Conservation (phyloP, 1,140 invertebrate genomes). For the Plodia interpunctella region DNA sequence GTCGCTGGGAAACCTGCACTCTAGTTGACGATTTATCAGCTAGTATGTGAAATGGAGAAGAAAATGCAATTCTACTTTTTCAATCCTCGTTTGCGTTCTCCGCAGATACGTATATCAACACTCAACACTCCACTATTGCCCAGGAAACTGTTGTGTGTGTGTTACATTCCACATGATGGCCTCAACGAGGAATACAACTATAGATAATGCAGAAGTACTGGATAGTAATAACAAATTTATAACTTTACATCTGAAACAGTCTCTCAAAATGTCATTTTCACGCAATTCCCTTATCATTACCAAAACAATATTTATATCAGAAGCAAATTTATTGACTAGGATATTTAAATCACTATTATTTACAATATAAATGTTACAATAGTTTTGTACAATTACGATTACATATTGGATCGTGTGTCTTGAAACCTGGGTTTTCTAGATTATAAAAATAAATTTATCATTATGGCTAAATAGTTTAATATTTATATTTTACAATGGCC, state of each 20-base stretch:
- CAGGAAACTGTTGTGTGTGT: too few species aligned
- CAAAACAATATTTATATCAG: not conserved
- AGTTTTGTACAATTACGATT: conserved; percentile 37
- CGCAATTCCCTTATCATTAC: not conserved
- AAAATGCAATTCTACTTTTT: too few species aligned
- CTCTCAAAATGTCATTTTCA: not conserved
- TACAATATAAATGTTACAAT: conserved; percentile 29
- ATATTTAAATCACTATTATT: not conserved
- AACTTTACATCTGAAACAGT: not conserved
- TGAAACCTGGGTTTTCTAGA: conserved; percentile 51
- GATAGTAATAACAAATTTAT: too few species aligned
- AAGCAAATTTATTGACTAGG: not conserved
- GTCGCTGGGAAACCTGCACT: too few species aligned
- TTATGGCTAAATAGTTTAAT: conserved; percentile 12
- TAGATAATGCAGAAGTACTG: too few species aligned
- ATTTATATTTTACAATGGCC: conserved; percentile 13
- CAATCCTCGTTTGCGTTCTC: too few species aligned
- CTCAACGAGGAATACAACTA: too few species aligned
- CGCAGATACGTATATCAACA: too few species aligned
- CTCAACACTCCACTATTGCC: too few species aligned
- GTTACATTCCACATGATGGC: too few species aligned
- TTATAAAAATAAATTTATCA: conserved; percentile 68
- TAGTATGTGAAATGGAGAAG: too few species aligned
- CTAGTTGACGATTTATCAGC: too few species aligned
- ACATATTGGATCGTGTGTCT: conserved; percentile 45